These are phyloP conservation scores for Betta splendens DNA, from an alignment of 2,797 vertebrate genomes.

Conservation along the genomic window DNA sequence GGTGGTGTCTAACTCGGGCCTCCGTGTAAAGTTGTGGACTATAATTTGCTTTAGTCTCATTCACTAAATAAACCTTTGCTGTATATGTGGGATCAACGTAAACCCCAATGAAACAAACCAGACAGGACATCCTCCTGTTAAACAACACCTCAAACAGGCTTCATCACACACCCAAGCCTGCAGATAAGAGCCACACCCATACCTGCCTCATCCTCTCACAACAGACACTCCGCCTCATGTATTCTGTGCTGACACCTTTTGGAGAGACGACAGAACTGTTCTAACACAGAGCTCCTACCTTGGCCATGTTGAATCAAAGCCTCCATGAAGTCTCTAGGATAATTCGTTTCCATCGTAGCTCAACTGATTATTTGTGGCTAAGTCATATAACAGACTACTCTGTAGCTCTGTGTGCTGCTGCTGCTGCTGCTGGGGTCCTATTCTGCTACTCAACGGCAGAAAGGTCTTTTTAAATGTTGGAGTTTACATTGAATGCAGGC, in stretches of 20 bases:
- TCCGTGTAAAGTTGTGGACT: conserved; percentile 14
- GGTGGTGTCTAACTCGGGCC: conserved; percentile 29
- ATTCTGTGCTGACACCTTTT: conserved; percentile 76
- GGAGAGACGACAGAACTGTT: conserved; percentile 68
- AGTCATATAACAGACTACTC: conserved; percentile 2
- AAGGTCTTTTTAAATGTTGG: conserved; percentile 42
- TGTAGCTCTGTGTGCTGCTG: conserved; percentile 12
- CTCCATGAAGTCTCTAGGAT: conserved; percentile 79
- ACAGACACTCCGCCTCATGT: conserved; percentile 13
- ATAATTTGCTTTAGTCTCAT: conserved; percentile 18
- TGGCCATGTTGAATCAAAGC: conserved; percentile 81
- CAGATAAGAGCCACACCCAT: conserved; percentile 43
- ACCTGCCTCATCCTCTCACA: conserved; percentile 40
- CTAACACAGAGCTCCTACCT: conserved; percentile 73
- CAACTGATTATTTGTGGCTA: conserved; percentile 1
- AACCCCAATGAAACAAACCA: neutral
- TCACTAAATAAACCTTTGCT: conserved; percentile 27
- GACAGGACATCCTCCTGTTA: neutral
- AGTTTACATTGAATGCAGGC: conserved; percentile 50
- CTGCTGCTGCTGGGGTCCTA: conserved; percentile 15
- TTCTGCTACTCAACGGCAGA: conserved; percentile 20
- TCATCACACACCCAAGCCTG: conserved; percentile 4
- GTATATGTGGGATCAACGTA: neutral
- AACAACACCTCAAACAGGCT: neutral
- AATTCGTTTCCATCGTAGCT: conserved; percentile 56